Percentiles rank a stretch among this genome's conserved stretches.
These are phyloP conservation scores for Myripristis murdjan DNA, from an alignment of 2,797 vertebrate genomes.

Conservation along the genomic window DNA sequence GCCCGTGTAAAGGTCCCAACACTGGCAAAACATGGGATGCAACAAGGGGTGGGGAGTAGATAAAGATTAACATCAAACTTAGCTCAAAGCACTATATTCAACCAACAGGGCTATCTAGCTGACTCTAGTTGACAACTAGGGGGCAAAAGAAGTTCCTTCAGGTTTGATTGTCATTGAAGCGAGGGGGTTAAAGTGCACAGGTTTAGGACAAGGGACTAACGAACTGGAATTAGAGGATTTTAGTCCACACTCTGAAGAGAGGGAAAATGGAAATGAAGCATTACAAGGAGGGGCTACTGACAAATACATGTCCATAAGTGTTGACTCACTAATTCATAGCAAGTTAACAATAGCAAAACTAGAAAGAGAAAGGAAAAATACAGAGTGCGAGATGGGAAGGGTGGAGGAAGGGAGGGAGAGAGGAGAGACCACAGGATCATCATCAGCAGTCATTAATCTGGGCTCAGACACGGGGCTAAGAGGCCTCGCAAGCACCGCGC, in stretches of 20 bases:
- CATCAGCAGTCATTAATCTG: slow-evolving; percentile 87
- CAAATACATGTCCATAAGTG: neutral
- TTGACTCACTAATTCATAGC: slow-evolving; percentile 28
- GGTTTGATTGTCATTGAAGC: slow-evolving; percentile 23
- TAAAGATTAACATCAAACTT: slow-evolving; percentile 72
- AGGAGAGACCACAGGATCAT: slow-evolving; percentile 81
- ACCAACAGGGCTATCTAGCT: slow-evolving; percentile 48
- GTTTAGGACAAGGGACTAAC: slow-evolving; percentile 17
- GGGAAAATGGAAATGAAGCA: slow-evolving; percentile 24
- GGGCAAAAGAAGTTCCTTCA: slow-evolving; percentile 54
- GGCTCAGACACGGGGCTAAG: slow-evolving; percentile 87
- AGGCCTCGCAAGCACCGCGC: slow-evolving; percentile 79
- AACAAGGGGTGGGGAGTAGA: slow-evolving; percentile 52
- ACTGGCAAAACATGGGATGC: slow-evolving; percentile 57
- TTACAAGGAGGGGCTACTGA: neutral
- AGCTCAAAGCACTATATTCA: slow-evolving; percentile 57
- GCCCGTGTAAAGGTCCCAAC: slow-evolving; percentile 73
- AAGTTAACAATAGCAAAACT: slow-evolving; percentile 29
- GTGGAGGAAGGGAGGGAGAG: slow-evolving; percentile 50
- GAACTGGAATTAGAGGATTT: slow-evolving; percentile 31
- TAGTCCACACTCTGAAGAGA: slow-evolving; percentile 11
- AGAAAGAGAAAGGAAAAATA: slow-evolving; percentile 31
- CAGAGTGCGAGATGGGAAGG: slow-evolving; percentile 27
- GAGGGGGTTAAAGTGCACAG: slow-evolving; percentile 29
- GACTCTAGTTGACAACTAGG: slow-evolving; percentile 55